A percentile compares a stretch with the other conserved stretches of the same genome.
phyloP scores from a whole-genome alignment of 2,888 invertebrate genomes.

The Fragum fragum region DNA sequence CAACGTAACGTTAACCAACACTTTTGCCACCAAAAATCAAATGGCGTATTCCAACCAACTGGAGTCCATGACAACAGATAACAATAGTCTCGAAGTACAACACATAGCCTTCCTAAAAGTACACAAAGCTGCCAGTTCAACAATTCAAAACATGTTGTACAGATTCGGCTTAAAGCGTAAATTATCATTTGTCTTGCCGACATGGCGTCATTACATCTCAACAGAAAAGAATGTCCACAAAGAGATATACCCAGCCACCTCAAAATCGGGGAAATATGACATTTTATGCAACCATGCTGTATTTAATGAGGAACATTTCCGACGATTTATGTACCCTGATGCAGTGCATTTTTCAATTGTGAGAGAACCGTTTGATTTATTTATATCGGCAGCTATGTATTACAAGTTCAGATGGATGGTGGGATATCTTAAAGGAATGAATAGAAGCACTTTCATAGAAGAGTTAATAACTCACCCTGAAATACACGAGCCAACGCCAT shows the following conservation, averaged over 20 bases:
- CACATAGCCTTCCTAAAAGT: constrained; percentile 43
- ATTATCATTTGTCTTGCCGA: constrained; percentile 37
- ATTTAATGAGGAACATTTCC: background rate
- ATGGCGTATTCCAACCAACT: too few relatives aligned
- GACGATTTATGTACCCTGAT: background rate
- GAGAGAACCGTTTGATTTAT: background rate
- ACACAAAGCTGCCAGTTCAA: constrained; percentile 45
- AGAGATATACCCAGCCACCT: background rate
- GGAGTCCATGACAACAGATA: too few relatives aligned
- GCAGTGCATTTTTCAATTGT: too few relatives aligned
- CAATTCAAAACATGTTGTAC: constrained; percentile 33
- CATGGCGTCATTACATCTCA: background rate
- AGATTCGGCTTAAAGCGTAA: constrained; percentile 31
- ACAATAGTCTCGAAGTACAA: background rate
- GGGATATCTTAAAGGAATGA: background rate
- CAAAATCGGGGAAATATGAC: constrained; percentile 6
- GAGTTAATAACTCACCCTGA: background rate
- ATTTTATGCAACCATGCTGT: constrained; percentile 5
- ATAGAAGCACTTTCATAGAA: background rate
- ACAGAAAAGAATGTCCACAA: background rate
- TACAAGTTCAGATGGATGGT: background rate
- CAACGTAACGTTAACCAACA: too few relatives aligned
- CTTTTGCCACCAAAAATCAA: too few relatives aligned
- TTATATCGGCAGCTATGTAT: background rate
- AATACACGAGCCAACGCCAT: background rate